Evolutionary conservation across 2,888 invertebrate species (phyloP).

Genomic region (Parnassius mnemosyne): DNA sequence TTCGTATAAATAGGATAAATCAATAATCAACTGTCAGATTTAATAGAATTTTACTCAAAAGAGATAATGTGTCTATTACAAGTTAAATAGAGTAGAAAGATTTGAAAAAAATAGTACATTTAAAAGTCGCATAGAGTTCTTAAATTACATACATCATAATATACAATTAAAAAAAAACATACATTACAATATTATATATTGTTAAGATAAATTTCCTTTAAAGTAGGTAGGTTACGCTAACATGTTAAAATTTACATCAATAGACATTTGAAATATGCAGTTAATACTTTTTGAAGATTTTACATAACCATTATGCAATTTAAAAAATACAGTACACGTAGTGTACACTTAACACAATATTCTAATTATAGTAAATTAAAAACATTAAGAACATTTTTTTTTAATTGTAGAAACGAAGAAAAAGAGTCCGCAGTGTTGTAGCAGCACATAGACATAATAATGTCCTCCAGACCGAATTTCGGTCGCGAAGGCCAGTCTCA

Average conservation of each 20-base stretch:
- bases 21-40: no score
- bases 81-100: slow-evolving; percentile 14
- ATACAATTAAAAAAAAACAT: neutral
- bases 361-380: neutral
- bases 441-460: no score
- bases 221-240: no score
- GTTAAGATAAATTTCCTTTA: no score
- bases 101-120: slow-evolving; percentile 8
- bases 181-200: no score
- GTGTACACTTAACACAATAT: neutral
- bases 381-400: neutral
- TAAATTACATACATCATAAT: slow-evolving; percentile 2
- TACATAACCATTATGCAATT: neutral
- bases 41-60: slow-evolving; percentile 9
- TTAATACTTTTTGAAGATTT: neutral
- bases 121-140: slow-evolving; percentile 4
- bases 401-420: no score
- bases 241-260: neutral
- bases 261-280: neutral
- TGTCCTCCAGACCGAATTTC: no score
- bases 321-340: slow-evolving; percentile 6
- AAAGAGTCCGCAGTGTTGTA: no score
- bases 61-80: slow-evolving; percentile 2
- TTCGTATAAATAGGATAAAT: no score
- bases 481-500: no score